Conservation (phyloP, 2,888 invertebrate genomes). For the Adineta ricciae region DNA sequence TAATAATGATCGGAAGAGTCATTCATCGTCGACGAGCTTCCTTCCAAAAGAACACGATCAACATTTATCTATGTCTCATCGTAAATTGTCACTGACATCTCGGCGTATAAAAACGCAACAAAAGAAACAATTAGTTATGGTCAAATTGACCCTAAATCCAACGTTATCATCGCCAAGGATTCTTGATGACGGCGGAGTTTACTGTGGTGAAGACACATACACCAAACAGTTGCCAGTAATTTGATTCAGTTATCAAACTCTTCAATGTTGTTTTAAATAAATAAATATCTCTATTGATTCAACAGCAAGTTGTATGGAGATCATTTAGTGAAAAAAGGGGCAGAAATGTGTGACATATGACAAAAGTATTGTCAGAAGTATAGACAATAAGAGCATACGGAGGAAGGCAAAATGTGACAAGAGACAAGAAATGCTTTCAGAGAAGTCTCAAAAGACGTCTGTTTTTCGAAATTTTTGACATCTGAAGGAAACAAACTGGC, state of each 20-base stretch:
- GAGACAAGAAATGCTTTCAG: too few relatives aligned
- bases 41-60: neutral
- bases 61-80: neutral
- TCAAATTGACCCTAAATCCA: neutral
- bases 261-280: too few relatives aligned
- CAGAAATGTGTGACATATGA: too few relatives aligned
- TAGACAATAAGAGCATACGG: too few relatives aligned
- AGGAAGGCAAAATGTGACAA: too few relatives aligned
- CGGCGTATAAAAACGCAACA: neutral
- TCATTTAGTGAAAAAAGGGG: too few relatives aligned
- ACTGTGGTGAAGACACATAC: neutral
- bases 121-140: neutral
- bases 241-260: neutral
- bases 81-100: neutral
- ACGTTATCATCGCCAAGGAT: neutral
- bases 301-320: too few relatives aligned
- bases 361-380: too few relatives aligned
- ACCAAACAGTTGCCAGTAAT: neutral
- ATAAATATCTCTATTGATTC: too few relatives aligned
- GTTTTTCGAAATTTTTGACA: too few relatives aligned
- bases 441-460: too few relatives aligned
- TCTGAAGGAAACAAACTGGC: too few relatives aligned
- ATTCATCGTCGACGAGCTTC: neutral
- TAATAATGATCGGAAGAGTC: neutral
- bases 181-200: neutral